Evolutionary conservation across 2,888 invertebrate genomes (phyloP).

Genomic region (Phrixothrix hirtus): DNA sequence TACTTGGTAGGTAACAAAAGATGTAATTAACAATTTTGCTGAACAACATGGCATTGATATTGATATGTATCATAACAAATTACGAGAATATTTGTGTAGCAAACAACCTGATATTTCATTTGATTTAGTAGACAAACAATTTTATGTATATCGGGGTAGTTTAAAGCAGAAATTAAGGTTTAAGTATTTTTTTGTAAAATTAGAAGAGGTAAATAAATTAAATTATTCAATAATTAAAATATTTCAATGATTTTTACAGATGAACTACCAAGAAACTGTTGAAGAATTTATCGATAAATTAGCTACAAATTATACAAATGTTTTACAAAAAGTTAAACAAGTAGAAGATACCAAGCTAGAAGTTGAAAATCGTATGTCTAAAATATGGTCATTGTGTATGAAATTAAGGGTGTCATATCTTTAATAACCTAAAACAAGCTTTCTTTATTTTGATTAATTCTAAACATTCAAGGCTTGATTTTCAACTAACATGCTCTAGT

Average conservation of each 20-base stretch:
- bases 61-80: constrained; percentile 30
- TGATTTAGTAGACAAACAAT: constrained; percentile 26
- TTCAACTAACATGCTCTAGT: too few relatives aligned
- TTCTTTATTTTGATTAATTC: too few relatives aligned
- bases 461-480: not conserved
- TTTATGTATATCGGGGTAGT: constrained; percentile 29
- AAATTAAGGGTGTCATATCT: too few relatives aligned
- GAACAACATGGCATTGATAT: constrained; percentile 27
- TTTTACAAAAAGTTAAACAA: constrained; percentile 6
- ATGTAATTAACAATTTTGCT: constrained; percentile 29
- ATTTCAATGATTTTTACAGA: constrained; percentile 22
- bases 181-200: constrained; percentile 33
- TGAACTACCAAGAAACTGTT: constrained; percentile 30
- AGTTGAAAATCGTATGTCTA: constrained; percentile 23
- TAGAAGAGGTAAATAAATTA: constrained; percentile 30
- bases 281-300: constrained; percentile 33
- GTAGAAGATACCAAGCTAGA: constrained; percentile 17
- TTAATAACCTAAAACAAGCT: too few relatives aligned
- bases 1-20: constrained; percentile 30
- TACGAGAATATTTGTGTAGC: constrained; percentile 26
- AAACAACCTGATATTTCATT: constrained; percentile 15
- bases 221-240: not conserved
- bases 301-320: constrained; percentile 13
- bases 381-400: not conserved
- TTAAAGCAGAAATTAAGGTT: constrained; percentile 25